phyloP scores from a whole-genome alignment of 2,113 vertebrate species.

The Montifringilla adamsi region DNA sequence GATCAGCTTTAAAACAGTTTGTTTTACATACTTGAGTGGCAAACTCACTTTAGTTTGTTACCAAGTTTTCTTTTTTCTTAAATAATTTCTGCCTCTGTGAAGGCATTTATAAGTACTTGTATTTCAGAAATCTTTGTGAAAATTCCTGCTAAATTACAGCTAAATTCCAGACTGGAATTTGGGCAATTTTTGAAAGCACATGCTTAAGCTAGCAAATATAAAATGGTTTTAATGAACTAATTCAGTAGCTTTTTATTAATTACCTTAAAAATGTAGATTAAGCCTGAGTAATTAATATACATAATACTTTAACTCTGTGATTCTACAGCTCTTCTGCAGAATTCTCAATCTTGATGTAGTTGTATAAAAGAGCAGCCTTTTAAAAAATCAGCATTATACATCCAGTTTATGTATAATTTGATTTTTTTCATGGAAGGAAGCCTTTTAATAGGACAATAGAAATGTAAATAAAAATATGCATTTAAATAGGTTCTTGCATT shows the following conservation, averaged over 20 bases:
- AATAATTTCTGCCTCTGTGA: neutral
- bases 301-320: neutral
- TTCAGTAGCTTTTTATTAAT: neutral
- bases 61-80: neutral
- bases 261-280: neutral
- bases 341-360: neutral
- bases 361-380: neutral
- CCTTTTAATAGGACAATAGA: neutral
- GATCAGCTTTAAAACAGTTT: neutral
- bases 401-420: neutral
- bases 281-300: neutral
- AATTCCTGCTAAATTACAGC: neutral
- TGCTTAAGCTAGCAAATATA: neutral
- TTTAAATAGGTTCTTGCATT: neutral
- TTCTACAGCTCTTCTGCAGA: neutral
- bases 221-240: neutral
- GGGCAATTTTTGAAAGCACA: neutral
- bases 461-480: neutral
- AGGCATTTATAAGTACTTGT: neutral
- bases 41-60: neutral
- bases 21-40: neutral
- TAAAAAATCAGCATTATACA: neutral
- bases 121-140: neutral
- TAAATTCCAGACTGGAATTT: neutral
- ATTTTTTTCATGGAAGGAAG: neutral